phyloP scores from a whole-genome alignment of 2,888 invertebrate genomes.

The Rhorus exstirpatorius region DNA sequence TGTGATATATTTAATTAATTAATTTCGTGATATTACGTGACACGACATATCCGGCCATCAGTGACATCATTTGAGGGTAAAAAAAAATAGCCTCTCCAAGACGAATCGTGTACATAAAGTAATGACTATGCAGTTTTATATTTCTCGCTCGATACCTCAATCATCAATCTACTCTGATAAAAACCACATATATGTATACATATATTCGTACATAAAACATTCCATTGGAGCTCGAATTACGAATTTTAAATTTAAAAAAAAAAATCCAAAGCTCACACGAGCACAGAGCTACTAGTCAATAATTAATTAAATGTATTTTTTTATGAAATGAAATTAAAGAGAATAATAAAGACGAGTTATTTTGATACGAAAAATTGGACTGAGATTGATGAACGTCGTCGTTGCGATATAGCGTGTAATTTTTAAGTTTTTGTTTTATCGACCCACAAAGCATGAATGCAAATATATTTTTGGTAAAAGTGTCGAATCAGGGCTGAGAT shows the following conservation, averaged over 20 bases:
- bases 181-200: background rate
- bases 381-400: conserved; percentile 61
- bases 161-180: conserved; percentile 22
- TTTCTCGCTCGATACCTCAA: conserved; percentile 31
- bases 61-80: conserved; percentile 10
- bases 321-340: conserved; percentile 79
- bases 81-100: background rate
- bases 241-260: conserved; percentile 42
- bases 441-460: too few relatives aligned
- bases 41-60: conserved; percentile 54
- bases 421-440: conserved; percentile 2
- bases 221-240: conserved; percentile 73
- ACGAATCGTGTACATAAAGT: conserved; percentile 17
- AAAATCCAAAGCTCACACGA: conserved; percentile 49
- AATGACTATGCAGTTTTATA: conserved; percentile 48
- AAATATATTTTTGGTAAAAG: too few relatives aligned
- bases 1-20: too few relatives aligned
- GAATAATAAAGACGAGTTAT: conserved; percentile 75
- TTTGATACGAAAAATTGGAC: conserved; percentile 62
- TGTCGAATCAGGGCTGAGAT: too few relatives aligned
- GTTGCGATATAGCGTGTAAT: conserved; percentile 20
- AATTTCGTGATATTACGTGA: conserved; percentile 46
- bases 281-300: conserved; percentile 81
- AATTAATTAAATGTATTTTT: conserved; percentile 84
- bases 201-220: conserved; percentile 65